Conservation (phyloP, 2,113 vertebrate species). For the Morone chrysops region DNA sequence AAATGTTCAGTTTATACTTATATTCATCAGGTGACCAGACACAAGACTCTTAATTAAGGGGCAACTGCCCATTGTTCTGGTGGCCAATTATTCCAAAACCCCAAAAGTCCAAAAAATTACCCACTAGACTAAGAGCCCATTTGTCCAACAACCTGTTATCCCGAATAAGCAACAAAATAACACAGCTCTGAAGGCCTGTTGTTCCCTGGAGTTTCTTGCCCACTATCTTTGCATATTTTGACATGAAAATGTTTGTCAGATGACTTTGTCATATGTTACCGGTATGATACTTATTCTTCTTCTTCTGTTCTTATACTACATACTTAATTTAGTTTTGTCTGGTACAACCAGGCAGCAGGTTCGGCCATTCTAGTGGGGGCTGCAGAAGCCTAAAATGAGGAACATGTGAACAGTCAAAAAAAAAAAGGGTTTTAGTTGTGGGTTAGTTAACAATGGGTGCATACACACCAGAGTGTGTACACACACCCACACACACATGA, state of each 20-base stretch:
- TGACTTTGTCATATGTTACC: not conserved
- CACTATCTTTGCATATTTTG: no score
- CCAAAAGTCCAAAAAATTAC: no score
- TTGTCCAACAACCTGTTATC: no score
- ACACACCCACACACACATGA: constrained; percentile 5
- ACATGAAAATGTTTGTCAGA: no score
- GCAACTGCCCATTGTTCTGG: no score
- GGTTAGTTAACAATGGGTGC: not conserved
- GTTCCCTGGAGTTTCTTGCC: no score
- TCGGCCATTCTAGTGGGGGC: not conserved
- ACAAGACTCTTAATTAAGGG: no score
- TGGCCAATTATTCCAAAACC: no score
- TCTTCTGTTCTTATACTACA: not conserved
- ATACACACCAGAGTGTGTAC: not conserved
- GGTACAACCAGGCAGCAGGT: not conserved
- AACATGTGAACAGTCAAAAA: not conserved
- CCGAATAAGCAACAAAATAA: no score
- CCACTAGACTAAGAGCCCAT: no score
- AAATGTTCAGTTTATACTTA: not conserved
- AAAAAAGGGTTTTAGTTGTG: not conserved
- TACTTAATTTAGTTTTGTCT: constrained; percentile 3
- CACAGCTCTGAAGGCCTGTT: no score
- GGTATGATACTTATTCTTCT: not conserved
- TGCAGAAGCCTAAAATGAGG: not conserved
- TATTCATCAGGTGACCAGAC: no score